Base-by-base conservation (phyloP, 2,888 invertebrate genomes). In the Sclerodermus sp. region DNA sequence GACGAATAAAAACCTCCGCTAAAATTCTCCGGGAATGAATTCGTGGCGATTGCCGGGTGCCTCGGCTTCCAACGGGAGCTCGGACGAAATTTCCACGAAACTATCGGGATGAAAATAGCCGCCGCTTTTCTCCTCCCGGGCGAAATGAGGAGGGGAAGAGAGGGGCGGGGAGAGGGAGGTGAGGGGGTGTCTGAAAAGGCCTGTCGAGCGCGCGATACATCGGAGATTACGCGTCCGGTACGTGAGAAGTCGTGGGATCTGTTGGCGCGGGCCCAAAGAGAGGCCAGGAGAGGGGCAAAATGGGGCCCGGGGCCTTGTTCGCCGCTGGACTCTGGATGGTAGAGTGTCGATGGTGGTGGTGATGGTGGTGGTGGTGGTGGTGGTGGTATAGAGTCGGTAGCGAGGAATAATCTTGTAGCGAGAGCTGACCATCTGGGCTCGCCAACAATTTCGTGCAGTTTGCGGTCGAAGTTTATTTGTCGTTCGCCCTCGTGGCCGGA, bases 391-490 rank as follows among this genome's bases (percentile, higher is more conserved):
- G 8, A 53, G 59, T 59, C 64, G 57, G 62, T 66, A 67, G 62
- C 65, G 55, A 53, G 58, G 59, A 66, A 66, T 66, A 65, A 64
- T 66, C 59, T 62, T 60, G 64, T 64, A 66, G 63, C 15, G 29
- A 30, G 57, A 63, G 60, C 62, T 54, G 65, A 61, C 69, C 71
- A 69, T 71, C 68, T 71, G 70, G 66, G 53, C 62, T 70, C 62
- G 56, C 63, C 62, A 59, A 70, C 67, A 67, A 71, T 73, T 73
- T 71, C 65, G 67, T 64, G 64, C 64, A 70, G 68, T 72, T 73
- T 73, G 73, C 68, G 73, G 73, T 73, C 62, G 56, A 66, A 70
- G 64, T 70, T 73, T 72, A 69, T 71, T 69, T 71, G 66, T 71
- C 70, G 64, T 66, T 66, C 64, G 55, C 62, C 62, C 61, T 61